These are phyloP conservation scores for Parascotia fuliginaria DNA, from an alignment of 2,888 invertebrate species.

Conservation along the genomic window DNA sequence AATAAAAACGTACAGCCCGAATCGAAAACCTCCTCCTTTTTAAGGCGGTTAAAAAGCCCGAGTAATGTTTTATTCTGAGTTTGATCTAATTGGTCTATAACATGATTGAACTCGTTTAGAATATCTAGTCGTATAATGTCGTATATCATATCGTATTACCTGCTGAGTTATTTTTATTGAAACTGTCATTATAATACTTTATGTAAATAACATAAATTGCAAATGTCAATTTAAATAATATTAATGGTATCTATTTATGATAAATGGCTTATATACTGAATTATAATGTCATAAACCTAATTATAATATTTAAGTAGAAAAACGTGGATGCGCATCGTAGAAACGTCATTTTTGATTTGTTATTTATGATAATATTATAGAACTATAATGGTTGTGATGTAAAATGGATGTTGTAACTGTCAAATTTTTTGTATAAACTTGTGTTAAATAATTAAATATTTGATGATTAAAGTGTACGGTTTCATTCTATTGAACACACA, in stretches of 20 bases:
- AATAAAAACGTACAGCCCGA: too few relatives aligned
- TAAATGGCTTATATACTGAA: not conserved
- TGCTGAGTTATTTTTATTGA: not conserved
- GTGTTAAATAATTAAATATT: too few relatives aligned
- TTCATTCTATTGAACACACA: too few relatives aligned
- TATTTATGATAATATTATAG: constrained; percentile 9
- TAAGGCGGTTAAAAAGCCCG: too few relatives aligned
- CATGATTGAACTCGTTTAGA: not conserved
- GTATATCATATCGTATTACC: not conserved
- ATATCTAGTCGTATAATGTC: not conserved
- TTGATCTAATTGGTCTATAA: too few relatives aligned
- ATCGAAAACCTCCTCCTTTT: too few relatives aligned
- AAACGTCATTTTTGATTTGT: not conserved
- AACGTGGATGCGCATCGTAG: not conserved
- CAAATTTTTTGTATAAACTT: too few relatives aligned
- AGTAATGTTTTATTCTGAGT: too few relatives aligned
- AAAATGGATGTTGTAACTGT: too few relatives aligned
- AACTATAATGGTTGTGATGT: too few relatives aligned
- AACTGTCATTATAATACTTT: not conserved
- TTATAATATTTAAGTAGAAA: constrained; percentile 10
- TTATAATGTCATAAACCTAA: constrained; percentile 16
- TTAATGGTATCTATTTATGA: not conserved
- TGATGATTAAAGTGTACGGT: too few relatives aligned
- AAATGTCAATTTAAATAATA: not conserved
- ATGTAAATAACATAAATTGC: not conserved